Evolutionary conservation across 2,888 invertebrate genomes (phyloP).

Genomic region (Lissocephala sabroskyi): DNA sequence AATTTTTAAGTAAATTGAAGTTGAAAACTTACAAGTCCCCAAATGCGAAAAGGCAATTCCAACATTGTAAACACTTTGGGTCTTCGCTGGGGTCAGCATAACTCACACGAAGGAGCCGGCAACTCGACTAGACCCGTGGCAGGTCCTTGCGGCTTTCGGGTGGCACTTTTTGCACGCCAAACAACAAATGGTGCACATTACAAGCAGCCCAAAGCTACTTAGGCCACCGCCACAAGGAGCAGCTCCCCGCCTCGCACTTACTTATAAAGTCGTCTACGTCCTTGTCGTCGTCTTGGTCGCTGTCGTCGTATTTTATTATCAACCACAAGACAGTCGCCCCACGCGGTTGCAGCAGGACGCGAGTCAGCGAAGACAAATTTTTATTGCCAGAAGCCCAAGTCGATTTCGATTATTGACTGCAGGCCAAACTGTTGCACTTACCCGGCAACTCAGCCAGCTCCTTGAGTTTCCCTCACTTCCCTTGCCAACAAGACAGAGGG

Average conservation of each 20-base stretch:
- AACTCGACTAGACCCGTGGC: neutral
- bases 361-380: constrained; percentile 54
- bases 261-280: too few relatives aligned
- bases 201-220: constrained; percentile 44
- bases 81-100: constrained; percentile 51
- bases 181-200: constrained; percentile 47
- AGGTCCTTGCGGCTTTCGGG: constrained; percentile 35
- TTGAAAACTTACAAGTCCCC: constrained; percentile 41
- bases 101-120: constrained; percentile 31
- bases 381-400: constrained; percentile 51
- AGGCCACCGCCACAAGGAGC: constrained; percentile 14
- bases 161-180: constrained; percentile 32
- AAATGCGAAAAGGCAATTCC: neutral
- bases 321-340: neutral
- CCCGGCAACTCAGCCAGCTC: too few relatives aligned
- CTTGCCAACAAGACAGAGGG: constrained; percentile 1
- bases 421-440: constrained; percentile 50
- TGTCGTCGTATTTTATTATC: neutral
- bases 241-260: constrained; percentile 4
- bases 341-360: constrained; percentile 45
- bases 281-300: too few relatives aligned
- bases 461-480: too few relatives aligned
- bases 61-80: constrained; percentile 46
- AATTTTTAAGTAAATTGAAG: constrained; percentile 59
- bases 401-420: constrained; percentile 56